Evolutionary conservation across 1,140 invertebrate genomes (phyloP).

Genomic region (Dreissena polymorpha): DNA sequence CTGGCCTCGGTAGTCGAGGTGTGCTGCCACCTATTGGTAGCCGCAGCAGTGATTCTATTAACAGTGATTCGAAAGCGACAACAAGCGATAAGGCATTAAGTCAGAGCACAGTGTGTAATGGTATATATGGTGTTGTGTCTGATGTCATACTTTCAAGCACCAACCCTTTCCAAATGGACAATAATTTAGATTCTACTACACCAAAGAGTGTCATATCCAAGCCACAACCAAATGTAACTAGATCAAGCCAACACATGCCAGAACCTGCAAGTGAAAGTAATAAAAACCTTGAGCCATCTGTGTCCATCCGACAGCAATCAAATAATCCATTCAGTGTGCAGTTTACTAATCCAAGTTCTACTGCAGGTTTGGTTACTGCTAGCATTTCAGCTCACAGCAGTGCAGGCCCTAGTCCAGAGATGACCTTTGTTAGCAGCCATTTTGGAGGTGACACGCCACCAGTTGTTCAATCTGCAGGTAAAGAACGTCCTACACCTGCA

Average conservation of each 20-base stretch:
- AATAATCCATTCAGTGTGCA: constrained; percentile 38
- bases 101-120: no score
- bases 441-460: constrained; percentile 10
- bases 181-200: no score
- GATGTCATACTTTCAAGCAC: no score
- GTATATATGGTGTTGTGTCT: no score
- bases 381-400: neutral
- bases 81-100: constrained; percentile 7
- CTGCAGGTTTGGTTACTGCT: neutral
- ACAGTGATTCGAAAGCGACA: neutral
- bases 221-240: no score
- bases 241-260: no score
- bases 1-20: constrained; percentile 22
- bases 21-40: constrained; percentile 43
- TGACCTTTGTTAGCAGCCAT: constrained; percentile 31
- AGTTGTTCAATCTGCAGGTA: neutral
- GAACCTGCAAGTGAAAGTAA: no score
- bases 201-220: no score
- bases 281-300: neutral
- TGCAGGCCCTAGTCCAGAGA: constrained; percentile 1
- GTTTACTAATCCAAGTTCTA: constrained; percentile 25
- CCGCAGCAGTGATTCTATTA: constrained; percentile 13
- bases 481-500: neutral
- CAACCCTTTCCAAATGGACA: no score
- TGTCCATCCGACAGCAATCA: neutral